Conservation (phyloP, 2,797 vertebrate species). For the Semaprochilodus insignis region DNA sequence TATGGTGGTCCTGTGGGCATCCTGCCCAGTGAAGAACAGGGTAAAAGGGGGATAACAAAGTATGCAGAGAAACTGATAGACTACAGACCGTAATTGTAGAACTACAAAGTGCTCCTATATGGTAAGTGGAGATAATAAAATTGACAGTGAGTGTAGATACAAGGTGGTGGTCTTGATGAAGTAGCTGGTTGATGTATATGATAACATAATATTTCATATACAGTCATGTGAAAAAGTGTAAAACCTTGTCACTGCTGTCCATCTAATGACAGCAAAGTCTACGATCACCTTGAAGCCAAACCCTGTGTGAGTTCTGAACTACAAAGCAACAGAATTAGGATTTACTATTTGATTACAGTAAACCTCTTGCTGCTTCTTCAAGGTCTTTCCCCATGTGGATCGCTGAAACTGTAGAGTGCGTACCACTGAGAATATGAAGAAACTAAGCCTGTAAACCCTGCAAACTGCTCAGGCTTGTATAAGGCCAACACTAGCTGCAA, state of each 20-base stretch:
- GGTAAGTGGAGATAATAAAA: no score
- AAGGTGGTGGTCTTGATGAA: no score
- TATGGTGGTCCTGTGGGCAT: no score
- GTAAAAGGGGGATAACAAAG: no score
- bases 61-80: no score
- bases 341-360: neutral
- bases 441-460: slow-evolving; percentile 27
- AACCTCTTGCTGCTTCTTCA: neutral
- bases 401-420: neutral
- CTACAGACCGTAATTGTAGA: no score
- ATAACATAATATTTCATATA: neutral
- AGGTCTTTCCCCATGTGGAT: slow-evolving; percentile 3
- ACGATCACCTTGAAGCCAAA: neutral
- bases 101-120: no score
- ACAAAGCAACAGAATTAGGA: neutral
- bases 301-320: neutral
- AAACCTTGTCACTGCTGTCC: neutral
- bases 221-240: no score
- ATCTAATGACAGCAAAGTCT: neutral
- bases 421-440: neutral
- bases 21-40: no score
- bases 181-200: no score
- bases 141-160: no score
- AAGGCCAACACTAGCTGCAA: slow-evolving; percentile 19
- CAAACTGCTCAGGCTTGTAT: slow-evolving; percentile 13